Evolutionary conservation across 2,113 vertebrate genomes (phyloP).

Genomic region (Scolopax mira): DNA sequence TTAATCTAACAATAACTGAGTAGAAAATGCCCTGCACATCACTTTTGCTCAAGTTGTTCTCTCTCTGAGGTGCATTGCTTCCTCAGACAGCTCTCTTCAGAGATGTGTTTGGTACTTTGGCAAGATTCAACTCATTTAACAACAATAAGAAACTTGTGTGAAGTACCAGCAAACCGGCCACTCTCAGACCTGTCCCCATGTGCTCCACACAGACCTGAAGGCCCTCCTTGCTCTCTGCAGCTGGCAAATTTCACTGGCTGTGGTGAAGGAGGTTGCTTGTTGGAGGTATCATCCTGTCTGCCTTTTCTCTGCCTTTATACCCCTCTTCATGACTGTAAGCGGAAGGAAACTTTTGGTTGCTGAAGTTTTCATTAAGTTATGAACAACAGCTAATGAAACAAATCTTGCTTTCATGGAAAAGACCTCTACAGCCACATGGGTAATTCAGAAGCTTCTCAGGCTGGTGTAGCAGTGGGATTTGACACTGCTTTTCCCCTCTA

Average conservation of each 20-base stretch:
- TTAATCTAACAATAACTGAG: background rate
- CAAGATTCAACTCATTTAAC: background rate
- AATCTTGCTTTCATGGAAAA: background rate
- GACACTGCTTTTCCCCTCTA: background rate
- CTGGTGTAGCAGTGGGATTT: background rate
- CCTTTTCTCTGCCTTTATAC: background rate
- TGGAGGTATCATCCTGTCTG: background rate
- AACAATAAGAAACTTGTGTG: background rate
- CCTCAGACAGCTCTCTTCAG: background rate
- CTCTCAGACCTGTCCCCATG: background rate
- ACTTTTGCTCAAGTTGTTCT: background rate
- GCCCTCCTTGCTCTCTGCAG: background rate
- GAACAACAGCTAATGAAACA: background rate
- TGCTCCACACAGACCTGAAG: background rate
- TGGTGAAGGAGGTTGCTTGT: rapidly evolving
- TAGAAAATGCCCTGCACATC: background rate
- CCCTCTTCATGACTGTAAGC: background rate
- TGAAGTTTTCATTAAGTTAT: background rate
- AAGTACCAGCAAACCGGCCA: background rate
- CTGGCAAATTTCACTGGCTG: background rate
- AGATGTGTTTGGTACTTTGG: background rate
- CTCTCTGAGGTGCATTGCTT: background rate
- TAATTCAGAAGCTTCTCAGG: background rate
- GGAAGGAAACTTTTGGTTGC: background rate
- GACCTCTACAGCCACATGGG: background rate